Evolutionary conservation across 1,140 invertebrate genomes (phyloP), one percentile per base, ranked within the genome.

Genomic region (Drosophila virilis): DNA sequence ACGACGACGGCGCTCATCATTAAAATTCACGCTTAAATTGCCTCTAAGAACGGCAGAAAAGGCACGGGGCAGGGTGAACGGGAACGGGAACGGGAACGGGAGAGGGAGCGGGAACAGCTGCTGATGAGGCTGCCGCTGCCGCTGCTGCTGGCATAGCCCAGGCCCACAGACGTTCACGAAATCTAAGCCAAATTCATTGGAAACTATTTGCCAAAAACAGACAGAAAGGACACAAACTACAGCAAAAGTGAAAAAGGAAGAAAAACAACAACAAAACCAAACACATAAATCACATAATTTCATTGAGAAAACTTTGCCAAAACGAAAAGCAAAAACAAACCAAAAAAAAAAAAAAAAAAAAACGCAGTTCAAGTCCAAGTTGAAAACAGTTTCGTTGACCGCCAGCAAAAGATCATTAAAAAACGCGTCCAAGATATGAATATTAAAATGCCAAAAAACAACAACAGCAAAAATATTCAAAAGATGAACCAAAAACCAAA

Each of bases 21-120:
- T 78, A 90, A 90, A 90, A 80, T 90, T 89, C 80, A 90, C 80
- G 84, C 80, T 89, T 84, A 84, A 89, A 89, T 90, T 90, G 80
- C 78, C 77, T 74, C 46, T 68, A 48, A 78, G 74, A 70, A 61
- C 42, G 57, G 45, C 48, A 45, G n/a, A 17, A 12, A 37, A 8
- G 43, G 40, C 9, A 65, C 4, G 8, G 52, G 8, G 7, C 43
- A 32, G 17, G 35, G 9, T 17, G 10, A 12, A 12, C 7, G 35
- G 40, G 50, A 50, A 54, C 46, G 22, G 9, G 10, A 12, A 12
- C 7, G 35, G 40, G 50, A 50, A 54, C 46, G 17, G 45, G 22
- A 13, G 67, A 28, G 17, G 17, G n/a, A 15, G 32, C 33, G 64
- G 33, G 55, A 74, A 46, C 64, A 51, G 40, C 51, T 51, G 57